These are phyloP conservation scores for Ahaetulla prasina DNA, from an alignment of 2,113 vertebrate species.

Conservation along the genomic window DNA sequence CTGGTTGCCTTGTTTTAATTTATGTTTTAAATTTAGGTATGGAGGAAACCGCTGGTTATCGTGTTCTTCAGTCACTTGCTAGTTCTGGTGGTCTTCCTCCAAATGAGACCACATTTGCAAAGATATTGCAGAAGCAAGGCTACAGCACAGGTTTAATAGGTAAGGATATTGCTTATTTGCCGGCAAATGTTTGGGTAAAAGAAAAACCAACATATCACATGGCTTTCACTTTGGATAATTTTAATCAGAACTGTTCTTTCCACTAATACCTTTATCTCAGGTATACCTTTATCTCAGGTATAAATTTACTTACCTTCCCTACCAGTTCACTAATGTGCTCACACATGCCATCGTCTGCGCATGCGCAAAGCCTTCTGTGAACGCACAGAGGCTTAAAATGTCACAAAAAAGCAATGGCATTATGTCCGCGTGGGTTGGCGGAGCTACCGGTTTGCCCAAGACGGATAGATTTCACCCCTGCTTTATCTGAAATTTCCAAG, in stretches of 20 bases:
- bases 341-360: too few species aligned
- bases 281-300: too few species aligned
- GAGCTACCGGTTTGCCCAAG: too few species aligned
- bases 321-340: too few species aligned
- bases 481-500: neutral
- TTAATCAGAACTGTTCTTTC: neutral
- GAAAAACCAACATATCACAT: neutral
- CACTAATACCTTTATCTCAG: too few species aligned
- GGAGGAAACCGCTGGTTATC: constrained; percentile 20
- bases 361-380: too few species aligned
- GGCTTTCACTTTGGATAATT: neutral
- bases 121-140: constrained; percentile 61
- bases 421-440: too few species aligned
- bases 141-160: constrained; percentile 72
- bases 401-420: too few species aligned
- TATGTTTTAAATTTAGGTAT: constrained; percentile 52
- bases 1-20: neutral
- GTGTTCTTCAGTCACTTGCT: constrained; percentile 63
- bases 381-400: too few species aligned
- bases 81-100: constrained; percentile 67
- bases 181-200: neutral
- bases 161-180: constrained; percentile 23
- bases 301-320: too few species aligned
- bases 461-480: too few species aligned
- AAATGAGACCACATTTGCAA: constrained; percentile 69